These are phyloP conservation scores for Conchocele bisecta DNA, from an alignment of 2,888 invertebrate genomes.

Conservation along the genomic window DNA sequence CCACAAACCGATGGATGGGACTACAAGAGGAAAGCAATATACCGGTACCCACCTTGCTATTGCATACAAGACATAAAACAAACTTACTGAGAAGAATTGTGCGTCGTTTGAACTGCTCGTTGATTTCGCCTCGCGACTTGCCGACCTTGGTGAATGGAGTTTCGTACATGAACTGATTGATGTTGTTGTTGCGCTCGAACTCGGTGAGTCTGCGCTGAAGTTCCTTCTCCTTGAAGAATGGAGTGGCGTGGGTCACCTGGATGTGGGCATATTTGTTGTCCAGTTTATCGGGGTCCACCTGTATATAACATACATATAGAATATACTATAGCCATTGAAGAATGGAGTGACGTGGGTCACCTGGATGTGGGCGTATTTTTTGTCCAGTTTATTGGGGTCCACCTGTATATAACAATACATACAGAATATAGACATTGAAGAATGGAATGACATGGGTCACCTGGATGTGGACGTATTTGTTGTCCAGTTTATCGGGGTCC, in stretches of 20 bases:
- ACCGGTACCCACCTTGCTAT: too few species aligned
- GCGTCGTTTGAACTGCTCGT: conserved; percentile 95
- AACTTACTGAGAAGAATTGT: conserved; percentile 93
- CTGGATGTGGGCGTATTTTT: conserved; percentile 94
- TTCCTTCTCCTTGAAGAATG: conserved; percentile 89
- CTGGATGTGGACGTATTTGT: conserved; percentile 94
- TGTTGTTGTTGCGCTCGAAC: conserved; percentile 95
- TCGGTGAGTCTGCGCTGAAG: conserved; percentile 90
- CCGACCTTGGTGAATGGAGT: conserved; percentile 95
- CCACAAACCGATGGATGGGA: too few species aligned
- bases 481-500: conserved; percentile 89
- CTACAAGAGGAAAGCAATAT: too few species aligned
- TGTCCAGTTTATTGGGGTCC: conserved; percentile 89
- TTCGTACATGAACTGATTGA: conserved; percentile 95
- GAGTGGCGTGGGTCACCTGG: conserved; percentile 97
- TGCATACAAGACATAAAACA: too few species aligned
- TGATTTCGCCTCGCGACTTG: conserved; percentile 87
- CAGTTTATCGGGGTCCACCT: conserved; percentile 89
- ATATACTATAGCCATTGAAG: too few species aligned
- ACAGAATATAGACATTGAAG: too few species aligned
- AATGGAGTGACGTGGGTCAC: conserved; percentile 97
- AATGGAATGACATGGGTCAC: conserved; percentile 97
- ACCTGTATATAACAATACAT: too few species aligned
- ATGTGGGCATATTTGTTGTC: conserved; percentile 94
- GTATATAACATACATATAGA: conserved; percentile 29